Conservation (phyloP, 2,113 vertebrate genomes). For the Perognathus longimembris region DNA sequence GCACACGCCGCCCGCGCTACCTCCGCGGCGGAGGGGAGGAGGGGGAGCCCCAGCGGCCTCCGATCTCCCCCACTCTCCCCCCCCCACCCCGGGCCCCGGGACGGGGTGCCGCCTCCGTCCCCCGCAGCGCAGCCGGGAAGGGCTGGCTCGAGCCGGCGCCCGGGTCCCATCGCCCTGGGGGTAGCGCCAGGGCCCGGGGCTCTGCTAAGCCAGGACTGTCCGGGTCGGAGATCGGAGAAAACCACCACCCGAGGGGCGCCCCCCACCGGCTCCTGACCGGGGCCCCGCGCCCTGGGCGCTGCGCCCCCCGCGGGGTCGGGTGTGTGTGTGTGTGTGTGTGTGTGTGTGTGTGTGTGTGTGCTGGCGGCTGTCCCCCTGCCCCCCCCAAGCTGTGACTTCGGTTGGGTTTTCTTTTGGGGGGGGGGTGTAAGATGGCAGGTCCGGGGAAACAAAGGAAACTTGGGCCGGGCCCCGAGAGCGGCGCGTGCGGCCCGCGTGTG, state of each 20-base stretch:
- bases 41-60: not conserved
- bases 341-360: too few species aligned
- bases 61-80: not conserved
- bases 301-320: not conserved
- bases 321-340: too few species aligned
- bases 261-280: not conserved
- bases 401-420: not conserved
- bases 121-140: too few species aligned
- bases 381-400: not conserved
- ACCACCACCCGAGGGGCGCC: not conserved
- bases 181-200: not conserved
- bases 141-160: not conserved
- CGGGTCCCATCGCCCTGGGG: not conserved
- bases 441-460: slow-evolving; percentile 78
- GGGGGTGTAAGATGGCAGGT: slow-evolving; percentile 69
- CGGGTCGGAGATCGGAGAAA: too few species aligned
- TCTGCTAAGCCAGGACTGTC: not conserved
- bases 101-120: not conserved
- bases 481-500: slow-evolving; percentile 52
- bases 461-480: slow-evolving; percentile 16
- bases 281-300: not conserved
- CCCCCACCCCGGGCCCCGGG: too few species aligned
- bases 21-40: not conserved
- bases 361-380: not conserved
- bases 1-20: not conserved